Evolutionary conservation across 2,888 invertebrate species (phyloP), one percentile per base, ranked within the genome.

Genomic region (Argyra leucocephala): DNA sequence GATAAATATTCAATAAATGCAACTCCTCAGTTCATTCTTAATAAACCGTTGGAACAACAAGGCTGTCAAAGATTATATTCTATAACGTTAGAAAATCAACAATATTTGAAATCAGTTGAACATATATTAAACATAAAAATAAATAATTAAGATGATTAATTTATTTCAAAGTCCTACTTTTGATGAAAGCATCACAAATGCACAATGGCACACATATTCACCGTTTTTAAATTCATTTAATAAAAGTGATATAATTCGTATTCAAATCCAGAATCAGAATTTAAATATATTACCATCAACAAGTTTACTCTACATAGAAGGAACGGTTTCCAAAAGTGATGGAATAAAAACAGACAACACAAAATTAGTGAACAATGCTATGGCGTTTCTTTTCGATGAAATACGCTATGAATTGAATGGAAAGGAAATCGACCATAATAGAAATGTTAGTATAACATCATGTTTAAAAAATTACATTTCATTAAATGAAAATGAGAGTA

Each of bases 391-490:
- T 6, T 74, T 75, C 65, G 71, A 73, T 64, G 71, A 69, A 68
- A 71, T 74, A 59, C 69, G 74, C 5, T 76, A 75, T 67, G 73
- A 74, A 67, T 22, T 75, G 7, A 74, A 74, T 67, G 74, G 72
- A 26, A 67, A 72, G 18, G 72, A 73, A 67, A 73, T 76, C 23
- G 73, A 75, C 71, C 66, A 68, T 3, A 68, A 24, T 58, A 71
- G 72, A 68, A 75, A 75, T 71, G 69, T 72, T 60, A 74, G 76
- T 23, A 67, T 75, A 21, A 74, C 75, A 10, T 70, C 72, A 23
- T 69, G 73, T 1, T 71, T 76, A 57, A 77, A 78, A 72, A 72
- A 72, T 31, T 76, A 72, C 60, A 67, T 73, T 15, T 75, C 75
- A 18, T 68, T 72, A 58, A 73, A 69, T 61, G 60, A 64, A 15